Evolutionary conservation across 2,797 vertebrate species (phyloP).

Genomic region (Sebastes hubbsi): DNA sequence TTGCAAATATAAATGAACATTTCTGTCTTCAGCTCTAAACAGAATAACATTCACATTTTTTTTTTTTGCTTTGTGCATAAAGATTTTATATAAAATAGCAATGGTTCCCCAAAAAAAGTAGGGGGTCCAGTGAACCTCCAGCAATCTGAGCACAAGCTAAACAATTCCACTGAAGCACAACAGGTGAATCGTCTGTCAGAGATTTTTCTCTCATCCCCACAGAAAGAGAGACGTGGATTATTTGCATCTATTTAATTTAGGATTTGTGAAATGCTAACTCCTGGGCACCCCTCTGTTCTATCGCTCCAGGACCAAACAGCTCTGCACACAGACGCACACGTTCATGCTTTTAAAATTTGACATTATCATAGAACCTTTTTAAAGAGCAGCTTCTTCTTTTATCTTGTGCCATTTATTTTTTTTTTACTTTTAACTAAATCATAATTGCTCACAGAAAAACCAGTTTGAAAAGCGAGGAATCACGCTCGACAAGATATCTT

Average conservation of each 20-base stretch:
- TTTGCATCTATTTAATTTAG: neutral
- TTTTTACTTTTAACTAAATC: neutral
- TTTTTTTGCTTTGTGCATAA: neutral
- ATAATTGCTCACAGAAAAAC: neutral
- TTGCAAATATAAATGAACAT: neutral
- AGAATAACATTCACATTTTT: neutral
- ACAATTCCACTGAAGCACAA: neutral
- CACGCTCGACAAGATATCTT: neutral
- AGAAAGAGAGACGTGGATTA: neutral
- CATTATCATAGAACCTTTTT: slow-evolving; percentile 12
- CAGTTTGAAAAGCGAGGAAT: neutral
- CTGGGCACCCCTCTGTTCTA: neutral
- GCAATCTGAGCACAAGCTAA: neutral
- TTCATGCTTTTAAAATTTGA: slow-evolving; percentile 2
- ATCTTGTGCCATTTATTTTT: neutral
- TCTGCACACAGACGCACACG: neutral
- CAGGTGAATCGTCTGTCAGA: neutral
- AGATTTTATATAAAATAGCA: neutral
- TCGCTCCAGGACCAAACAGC: neutral
- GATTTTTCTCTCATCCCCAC: neutral
- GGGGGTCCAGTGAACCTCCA: neutral
- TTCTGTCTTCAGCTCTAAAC: neutral
- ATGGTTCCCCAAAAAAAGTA: neutral
- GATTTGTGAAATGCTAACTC: neutral
- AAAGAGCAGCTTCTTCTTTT: neutral